Base-by-base conservation (phyloP, 2,113 vertebrate genomes). In the Lasiurus cinereus region DNA sequence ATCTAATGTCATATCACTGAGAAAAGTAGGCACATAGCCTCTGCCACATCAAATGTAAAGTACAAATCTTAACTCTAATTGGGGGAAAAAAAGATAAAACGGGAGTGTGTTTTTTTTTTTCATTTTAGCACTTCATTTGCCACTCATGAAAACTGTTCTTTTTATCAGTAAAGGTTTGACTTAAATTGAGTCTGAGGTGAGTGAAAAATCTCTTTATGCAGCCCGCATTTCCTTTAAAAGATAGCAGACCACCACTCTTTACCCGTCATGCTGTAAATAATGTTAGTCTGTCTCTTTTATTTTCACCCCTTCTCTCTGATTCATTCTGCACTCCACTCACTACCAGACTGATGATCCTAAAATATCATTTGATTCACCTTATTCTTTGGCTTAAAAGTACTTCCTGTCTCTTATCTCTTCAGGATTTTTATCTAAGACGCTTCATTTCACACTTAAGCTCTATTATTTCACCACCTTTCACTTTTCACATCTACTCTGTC, bases 121-220 rank as follows among this genome's bases (percentile, higher is more conserved):
- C n/a, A 90, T 80, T 95, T 94, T 48, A 76, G 24, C 48, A 92
- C 54, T 91, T 85, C 70, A 90, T 80, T 72, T 94, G 33, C 69
- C 27, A 77, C 9, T 92, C 4, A 0, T 72, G 11, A n/a, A 94
- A 69, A 82, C n/a, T 69, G 24, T 76, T 59, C 33, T 19, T 96
- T 95, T 96, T 70, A 67, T 91, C 56, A 82, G 77, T 77, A 48
- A 92, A 54, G 48, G 12, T 74, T 66, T 70, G 31, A 88, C 62
- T 88, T 88, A 77, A 91, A 86, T 18, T 27, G 18, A 19, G 39
- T 6, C 8, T 83, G 62, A 89, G 19, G 19, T 74, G 22, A 95
- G 59, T 46, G 31, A 73, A 84, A 59, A 56, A 76, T 91, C 27
- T 78, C 83, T 29, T 80, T 10, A 67, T 33, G 8, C 3, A 39